These are phyloP conservation scores for Tyto alba DNA, from an alignment of 2,113 vertebrate genomes.

Conservation along the genomic window DNA sequence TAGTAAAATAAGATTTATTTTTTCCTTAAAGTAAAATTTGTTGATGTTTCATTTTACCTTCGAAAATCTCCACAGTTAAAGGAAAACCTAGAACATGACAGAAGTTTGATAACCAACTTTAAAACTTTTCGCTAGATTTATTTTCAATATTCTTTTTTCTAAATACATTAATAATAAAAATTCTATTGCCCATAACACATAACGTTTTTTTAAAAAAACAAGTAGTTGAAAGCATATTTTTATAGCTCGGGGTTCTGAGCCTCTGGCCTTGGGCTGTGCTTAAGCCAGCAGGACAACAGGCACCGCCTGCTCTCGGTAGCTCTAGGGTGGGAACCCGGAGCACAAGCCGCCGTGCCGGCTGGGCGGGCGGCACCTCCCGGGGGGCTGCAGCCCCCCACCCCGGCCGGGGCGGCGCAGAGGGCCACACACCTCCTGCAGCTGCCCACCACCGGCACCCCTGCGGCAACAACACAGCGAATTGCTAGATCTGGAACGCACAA, in stretches of 20 bases:
- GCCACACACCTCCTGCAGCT: too few relatives aligned
- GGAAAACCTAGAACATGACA: background rate
- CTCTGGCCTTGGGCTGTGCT: rapidly evolving
- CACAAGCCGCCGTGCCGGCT: too few relatives aligned
- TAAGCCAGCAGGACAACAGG: background rate
- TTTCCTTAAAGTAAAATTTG: background rate
- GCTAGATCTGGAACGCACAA: background rate
- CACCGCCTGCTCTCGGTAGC: too few relatives aligned
- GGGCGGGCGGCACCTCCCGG: too few relatives aligned
- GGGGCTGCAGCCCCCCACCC: too few relatives aligned
- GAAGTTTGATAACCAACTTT: background rate
- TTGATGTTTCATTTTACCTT: background rate
- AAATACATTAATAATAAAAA: background rate
- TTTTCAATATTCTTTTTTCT: background rate
- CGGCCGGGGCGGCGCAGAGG: too few relatives aligned
- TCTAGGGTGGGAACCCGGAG: background rate
- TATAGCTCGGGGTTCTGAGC: background rate
- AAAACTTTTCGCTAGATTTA: background rate
- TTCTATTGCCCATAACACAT: background rate
- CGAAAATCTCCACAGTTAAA: background rate
- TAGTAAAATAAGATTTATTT: background rate
- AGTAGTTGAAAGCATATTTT: background rate
- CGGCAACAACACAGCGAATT: background rate
- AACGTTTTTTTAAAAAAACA: background rate
- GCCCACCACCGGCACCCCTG: rapidly evolving